Evolutionary conservation across 2,888 invertebrate species (phyloP), one percentile per base, ranked within the genome.

Genomic region (Caenorhabditis sp.): DNA sequence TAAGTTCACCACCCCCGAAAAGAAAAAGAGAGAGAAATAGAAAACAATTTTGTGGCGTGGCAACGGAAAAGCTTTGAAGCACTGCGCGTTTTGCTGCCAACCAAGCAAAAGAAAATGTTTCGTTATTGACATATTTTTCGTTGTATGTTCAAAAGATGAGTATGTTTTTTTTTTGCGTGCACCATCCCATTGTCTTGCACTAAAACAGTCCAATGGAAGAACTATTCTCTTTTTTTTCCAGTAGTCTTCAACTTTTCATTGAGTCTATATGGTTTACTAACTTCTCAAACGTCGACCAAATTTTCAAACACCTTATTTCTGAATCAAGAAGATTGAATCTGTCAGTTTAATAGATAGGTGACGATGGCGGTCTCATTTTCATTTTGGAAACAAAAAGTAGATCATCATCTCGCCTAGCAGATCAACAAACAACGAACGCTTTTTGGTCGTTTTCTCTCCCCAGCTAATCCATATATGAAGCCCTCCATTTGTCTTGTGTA

Each of bases 141-240:
- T 54, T 80, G 79, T 80, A 72, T 73, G 64, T 51, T 51, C 41
- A 68, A 73, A 58, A 73, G 80, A 73, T 80, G 66, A 80, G 66
- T 59, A 59, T 80, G 64, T 73, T 80, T 72, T 76, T n/a, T n/a
- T n/a, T n/a, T n/a, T n/a, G n/a, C n/a, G 68, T 69, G 68, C 47
- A 66, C 22, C n/a, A n/a, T n/a, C 49, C 35, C 31, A 12, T 12
- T 38, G 38, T 68, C 12, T 68, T 31, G 19, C 68, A 24, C 16
- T 44, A 31, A 64, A 24, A 58, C 44, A 58, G 49, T 58, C 68
- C 51, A 35, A 51, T 22, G 19, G 12, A 22, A 72, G 38, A 54
- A 35, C 51, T 24, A 16, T 44, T 54, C 8, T 16, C 14, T 38
- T 44, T 64, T 47, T 64, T 24, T 28, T n/a, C n/a, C n/a, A n/a